phyloP scores from a whole-genome alignment of 1,140 invertebrate species.

The Drosophila parabipectinata region DNA sequence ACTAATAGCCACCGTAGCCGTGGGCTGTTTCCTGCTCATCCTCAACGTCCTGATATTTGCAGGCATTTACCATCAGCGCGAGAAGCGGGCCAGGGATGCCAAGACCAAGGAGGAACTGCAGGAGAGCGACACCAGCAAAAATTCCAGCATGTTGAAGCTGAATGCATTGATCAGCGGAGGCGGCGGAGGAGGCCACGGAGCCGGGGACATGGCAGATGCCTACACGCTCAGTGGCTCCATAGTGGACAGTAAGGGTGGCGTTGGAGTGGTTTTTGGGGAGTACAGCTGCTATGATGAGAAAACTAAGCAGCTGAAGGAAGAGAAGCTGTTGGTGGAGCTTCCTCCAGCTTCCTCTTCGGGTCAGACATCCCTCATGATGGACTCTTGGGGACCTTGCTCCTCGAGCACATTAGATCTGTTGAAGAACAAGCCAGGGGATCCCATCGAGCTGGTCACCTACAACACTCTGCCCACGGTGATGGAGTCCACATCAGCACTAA shows the following conservation, averaged over 20 bases:
- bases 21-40: slow-evolving; percentile 94
- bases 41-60: slow-evolving; percentile 97
- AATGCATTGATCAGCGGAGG: slow-evolving; percentile 55
- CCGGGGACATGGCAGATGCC: slow-evolving; percentile 39
- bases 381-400: slow-evolving; percentile 69
- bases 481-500: slow-evolving; percentile 43
- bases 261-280: slow-evolving; percentile 85
- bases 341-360: slow-evolving; percentile 83
- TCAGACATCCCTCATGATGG: slow-evolving; percentile 80
- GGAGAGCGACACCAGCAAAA: slow-evolving; percentile 86
- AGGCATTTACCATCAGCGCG: slow-evolving; percentile 96
- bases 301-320: slow-evolving; percentile 86
- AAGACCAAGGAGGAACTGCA: slow-evolving; percentile 90
- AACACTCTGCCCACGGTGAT: slow-evolving; percentile 53
- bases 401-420: slow-evolving; percentile 77
- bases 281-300: slow-evolving; percentile 88
- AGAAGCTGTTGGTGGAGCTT: slow-evolving; percentile 87
- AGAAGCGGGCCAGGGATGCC: slow-evolving; percentile 87
- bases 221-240: slow-evolving; percentile 66
- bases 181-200: slow-evolving; percentile 36
- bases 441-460: slow-evolving; percentile 73
- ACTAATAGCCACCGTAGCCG: slow-evolving; percentile 95
- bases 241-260: slow-evolving; percentile 63
- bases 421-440: slow-evolving; percentile 64
- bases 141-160: slow-evolving; percentile 74